Percentiles rank a stretch among this genome's conserved stretches.
These are phyloP conservation scores for Xyrichtys novacula DNA, from an alignment of 2,797 vertebrate genomes.

Conservation along the genomic window DNA sequence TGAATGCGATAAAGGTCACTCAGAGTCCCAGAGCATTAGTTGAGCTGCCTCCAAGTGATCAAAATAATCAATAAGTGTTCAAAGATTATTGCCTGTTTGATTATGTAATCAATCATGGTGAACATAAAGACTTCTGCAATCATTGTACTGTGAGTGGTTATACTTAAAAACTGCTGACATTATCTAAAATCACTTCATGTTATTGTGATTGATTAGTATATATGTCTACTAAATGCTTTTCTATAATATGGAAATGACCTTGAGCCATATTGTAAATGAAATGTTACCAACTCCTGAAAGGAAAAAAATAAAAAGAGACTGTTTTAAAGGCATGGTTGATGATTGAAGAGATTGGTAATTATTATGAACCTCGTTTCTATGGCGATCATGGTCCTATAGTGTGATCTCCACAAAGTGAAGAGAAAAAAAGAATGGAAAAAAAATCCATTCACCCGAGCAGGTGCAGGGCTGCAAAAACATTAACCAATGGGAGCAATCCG, in stretches of 20 bases:
- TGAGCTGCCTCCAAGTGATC: not conserved
- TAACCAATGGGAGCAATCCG: no score
- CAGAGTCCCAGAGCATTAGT: not conserved
- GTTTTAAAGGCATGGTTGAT: no score
- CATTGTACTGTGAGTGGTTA: not conserved
- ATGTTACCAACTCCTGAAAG: no score
- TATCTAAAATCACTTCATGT: not conserved
- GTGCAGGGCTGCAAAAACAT: no score
- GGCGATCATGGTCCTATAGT: no score
- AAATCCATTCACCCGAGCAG: no score
- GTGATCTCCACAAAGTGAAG: no score
- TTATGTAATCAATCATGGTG: not conserved
- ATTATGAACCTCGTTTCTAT: no score
- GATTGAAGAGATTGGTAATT: no score
- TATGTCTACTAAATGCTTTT: not conserved
- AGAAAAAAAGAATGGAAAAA: no score
- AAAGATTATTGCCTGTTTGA: not conserved
- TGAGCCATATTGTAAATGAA: no score
- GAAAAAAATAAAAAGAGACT: no score
- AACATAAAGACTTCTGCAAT: not conserved
- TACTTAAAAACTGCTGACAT: not conserved
- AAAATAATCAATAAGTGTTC: not conserved
- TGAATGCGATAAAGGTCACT: constrained; percentile 4
- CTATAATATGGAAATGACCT: not conserved
- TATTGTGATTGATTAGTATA: not conserved